Evolutionary conservation across 2,888 invertebrate species (phyloP), one percentile per base, ranked within the genome.

Genomic region (Hypercompe scribonia): DNA sequence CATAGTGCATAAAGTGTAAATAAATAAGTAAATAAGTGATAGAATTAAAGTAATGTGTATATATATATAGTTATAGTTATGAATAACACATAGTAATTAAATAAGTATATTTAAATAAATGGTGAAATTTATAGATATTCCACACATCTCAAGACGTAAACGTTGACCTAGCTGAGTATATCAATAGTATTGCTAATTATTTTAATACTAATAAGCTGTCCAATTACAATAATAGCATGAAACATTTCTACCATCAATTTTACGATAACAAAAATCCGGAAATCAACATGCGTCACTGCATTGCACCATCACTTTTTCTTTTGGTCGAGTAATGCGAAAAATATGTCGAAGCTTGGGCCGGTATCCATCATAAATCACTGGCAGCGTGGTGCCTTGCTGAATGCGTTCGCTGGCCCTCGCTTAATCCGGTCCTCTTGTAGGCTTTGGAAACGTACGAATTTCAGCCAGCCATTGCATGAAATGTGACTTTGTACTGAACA

Each of bases 271-370:
- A 69, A 81, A 82, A 83, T 83, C 82, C 73, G 71, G 74, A 79
- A 84, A 84, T 80, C 83, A 82, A 75, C 85, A 84, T 89, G 87
- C 88, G 81, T 86, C 87, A 85, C 83, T 83, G 88, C 87, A 84
- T 86, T 77, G 82, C 81, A 79, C 83, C 84, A 81, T 82, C 81
- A 81, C 79, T 86, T 86, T 87, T 86, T 86, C 84, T 84, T 87
- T 84, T 81, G 74, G 73, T 78, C 82, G 83, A 80, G 87, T 91
- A 91, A 91, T 92, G 91, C 87, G 90, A 88, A 89, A 91, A 91
- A 90, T 91, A 88, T 92, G 90, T 90, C 88, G 86, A 84, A 86
- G 83, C 85, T 82, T 79, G 75, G 86, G 84, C 76, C 75, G 81
- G 86, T 80, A 84, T 86, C 84, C 84, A 83, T 90, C 89, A 90